A percentile compares a stretch with the other conserved stretches of the same genome.
phyloP scores from a whole-genome alignment of 1,140 invertebrate genomes.

The Macrotrachela quadricornifera region DNA sequence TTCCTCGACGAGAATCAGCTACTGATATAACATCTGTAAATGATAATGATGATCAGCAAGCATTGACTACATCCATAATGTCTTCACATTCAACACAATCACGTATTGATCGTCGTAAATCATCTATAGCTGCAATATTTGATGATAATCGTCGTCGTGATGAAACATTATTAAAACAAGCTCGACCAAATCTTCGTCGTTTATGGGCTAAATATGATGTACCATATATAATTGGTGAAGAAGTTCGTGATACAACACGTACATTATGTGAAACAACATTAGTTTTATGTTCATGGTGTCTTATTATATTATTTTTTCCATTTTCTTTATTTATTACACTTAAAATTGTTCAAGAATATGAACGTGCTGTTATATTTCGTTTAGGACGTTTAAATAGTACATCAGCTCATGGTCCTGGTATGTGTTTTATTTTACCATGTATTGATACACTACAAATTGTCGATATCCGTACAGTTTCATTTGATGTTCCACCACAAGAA shows the following conservation, averaged over 20 bases:
- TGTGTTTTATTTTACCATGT: constrained; percentile 5
- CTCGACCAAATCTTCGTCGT: too few relatives aligned
- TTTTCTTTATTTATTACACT: constrained; percentile 1
- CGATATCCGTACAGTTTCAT: constrained; percentile 1
- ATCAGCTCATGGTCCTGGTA: neutral
- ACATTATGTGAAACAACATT: neutral
- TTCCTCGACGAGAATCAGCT: too few relatives aligned
- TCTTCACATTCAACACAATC: too few relatives aligned
- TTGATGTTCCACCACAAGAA: constrained; percentile 9
- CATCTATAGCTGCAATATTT: too few relatives aligned
- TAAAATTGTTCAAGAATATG: neutral
- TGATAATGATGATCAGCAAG: too few relatives aligned
- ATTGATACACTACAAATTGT: neutral
- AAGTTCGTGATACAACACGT: neutral
- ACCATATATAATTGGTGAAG: constrained; percentile 6
- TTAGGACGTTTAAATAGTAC: neutral
- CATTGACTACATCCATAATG: too few relatives aligned
- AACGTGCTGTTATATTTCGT: neutral
- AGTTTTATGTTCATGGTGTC: constrained; percentile 1
- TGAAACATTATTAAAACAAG: too few relatives aligned
- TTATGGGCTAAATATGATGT: neutral
- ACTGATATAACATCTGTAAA: too few relatives aligned
- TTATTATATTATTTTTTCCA: constrained; percentile 7
- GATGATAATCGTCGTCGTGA: too few relatives aligned
- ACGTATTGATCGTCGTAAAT: too few relatives aligned